A percentile compares a stretch with the other conserved stretches of the same genome.
phyloP scores from a whole-genome alignment of 1,140 invertebrate genomes.

The Patella vulgata region DNA sequence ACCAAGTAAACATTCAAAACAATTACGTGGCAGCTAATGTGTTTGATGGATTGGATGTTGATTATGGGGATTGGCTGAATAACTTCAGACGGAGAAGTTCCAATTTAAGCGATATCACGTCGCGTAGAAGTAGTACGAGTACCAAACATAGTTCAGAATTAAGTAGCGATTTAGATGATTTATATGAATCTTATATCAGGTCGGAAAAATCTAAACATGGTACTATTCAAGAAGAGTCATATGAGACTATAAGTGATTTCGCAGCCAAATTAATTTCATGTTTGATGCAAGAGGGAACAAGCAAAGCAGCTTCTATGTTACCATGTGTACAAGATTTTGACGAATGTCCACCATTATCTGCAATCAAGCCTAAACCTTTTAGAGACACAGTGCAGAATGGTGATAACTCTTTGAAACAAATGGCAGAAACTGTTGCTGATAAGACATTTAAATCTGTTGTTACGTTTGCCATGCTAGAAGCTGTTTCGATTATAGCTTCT shows the following conservation, averaged over 20 bases:
- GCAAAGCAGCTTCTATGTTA: slow-evolving; percentile 24
- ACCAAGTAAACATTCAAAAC: no score
- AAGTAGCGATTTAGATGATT: slow-evolving; percentile 61
- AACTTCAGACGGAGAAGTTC: slow-evolving; percentile 55
- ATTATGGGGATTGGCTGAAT: slow-evolving; percentile 50
- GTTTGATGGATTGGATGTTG: slow-evolving; percentile 39
- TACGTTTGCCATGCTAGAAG: slow-evolving; percentile 5
- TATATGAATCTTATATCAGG: slow-evolving; percentile 19
- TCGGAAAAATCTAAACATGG: slow-evolving; percentile 41
- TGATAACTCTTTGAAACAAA: no score
- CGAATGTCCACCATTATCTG: slow-evolving; percentile 12
- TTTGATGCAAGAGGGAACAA: slow-evolving; percentile 45
- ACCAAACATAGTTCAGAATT: slow-evolving; percentile 59
- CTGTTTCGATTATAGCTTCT: background rate
- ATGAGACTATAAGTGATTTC: slow-evolving; percentile 42
- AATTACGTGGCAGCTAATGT: no score
- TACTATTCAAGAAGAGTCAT: slow-evolving; percentile 54
- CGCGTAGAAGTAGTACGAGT: slow-evolving; percentile 52
- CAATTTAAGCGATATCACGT: slow-evolving; percentile 54
- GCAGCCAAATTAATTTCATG: slow-evolving; percentile 39
- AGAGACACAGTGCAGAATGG: background rate
- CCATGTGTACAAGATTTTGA: slow-evolving; percentile 36
- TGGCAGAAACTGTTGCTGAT: background rate
- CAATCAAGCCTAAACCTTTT: slow-evolving; percentile 28
- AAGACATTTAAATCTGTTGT: slow-evolving; percentile 3